Evolutionary conservation across 2,888 invertebrate species (phyloP), one percentile per base, ranked within the genome.

Genomic region (Macropis europaea): DNA sequence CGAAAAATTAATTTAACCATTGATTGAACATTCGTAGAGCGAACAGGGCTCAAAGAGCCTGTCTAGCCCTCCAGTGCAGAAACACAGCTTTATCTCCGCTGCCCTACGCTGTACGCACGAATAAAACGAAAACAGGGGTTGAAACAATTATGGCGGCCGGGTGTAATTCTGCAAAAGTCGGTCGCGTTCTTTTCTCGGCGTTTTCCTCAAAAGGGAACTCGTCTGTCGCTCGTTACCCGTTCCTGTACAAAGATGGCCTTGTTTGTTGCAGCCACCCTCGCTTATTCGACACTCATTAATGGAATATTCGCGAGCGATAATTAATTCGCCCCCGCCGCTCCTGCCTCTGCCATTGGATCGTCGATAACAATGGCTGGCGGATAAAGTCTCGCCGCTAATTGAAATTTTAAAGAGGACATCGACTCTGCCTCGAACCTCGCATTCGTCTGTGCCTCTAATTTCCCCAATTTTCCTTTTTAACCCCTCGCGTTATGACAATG

Each of bases 291-390:
- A 50, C 59, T 70, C 70, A 50, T 70, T 70, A 73, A 73, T 38
- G 62, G 57, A 73, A 73, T 70, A 60, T 50, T 73, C 70, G 45
- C 24, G 28, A 13, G 17, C 40, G 70, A 61, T 64, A 70, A 73
- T 73, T 73, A 70, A 73, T 73, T 56, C 63, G 42, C 64, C 48
- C 32, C 9, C 26, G 30, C 36, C 17, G 11, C 3, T 2, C 28
- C 15, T n/a, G n/a, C n/a, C n/a, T n/a, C n/a, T n/a, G n/a, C n/a
- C n/a, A n/a, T n/a, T n/a, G 56, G 38, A 56, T 73, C 63, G 50
- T 43, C 54, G 54, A 63, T 70, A 63, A 73, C 70, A 73, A 73
- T 70, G 17, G 45, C 56, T n/a, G 36, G n/a, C 50, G 70, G 30
- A 50, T 64, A 61, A 26, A 42, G 70, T 60, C 59, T 38, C 32